phyloP scores from a whole-genome alignment of 2,888 invertebrate species.

The Graphium colonna region DNA sequence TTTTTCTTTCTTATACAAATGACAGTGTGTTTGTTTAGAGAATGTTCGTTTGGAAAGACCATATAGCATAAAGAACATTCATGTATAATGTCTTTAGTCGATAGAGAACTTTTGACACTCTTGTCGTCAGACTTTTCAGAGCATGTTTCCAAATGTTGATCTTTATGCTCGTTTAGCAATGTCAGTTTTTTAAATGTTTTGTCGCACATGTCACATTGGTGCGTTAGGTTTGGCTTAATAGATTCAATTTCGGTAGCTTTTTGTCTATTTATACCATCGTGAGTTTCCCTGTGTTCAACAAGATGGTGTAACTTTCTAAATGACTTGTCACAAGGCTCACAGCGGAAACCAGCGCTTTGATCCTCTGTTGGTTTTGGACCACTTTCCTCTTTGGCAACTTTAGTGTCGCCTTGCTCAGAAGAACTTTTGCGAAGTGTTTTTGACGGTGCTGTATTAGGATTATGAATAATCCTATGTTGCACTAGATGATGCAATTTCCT shows the following conservation, averaged over 20 bases:
- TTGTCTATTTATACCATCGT: conserved; percentile 65
- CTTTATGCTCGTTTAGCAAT: conserved; percentile 70
- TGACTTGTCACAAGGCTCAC: conserved; percentile 74
- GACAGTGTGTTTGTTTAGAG: conserved; percentile 64
- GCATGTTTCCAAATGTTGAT: conserved; percentile 63
- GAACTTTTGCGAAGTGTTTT: conserved; percentile 55
- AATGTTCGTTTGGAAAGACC: conserved; percentile 77
- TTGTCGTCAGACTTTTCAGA: conserved; percentile 71
- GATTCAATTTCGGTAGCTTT: conserved; percentile 42
- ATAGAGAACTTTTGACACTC: conserved; percentile 62
- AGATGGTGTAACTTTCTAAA: conserved; percentile 74
- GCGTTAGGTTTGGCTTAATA: conserved; percentile 37
- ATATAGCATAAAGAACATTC: conserved; percentile 75
- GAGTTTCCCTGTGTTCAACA: conserved; percentile 73
- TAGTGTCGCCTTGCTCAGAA: conserved; percentile 52
- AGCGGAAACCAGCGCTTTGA: conserved; percentile 65
- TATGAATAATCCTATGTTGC: conserved; percentile 68
- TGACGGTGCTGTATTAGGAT: conserved; percentile 39
- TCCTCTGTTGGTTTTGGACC: conserved; percentile 51
- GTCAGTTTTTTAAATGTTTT: conserved; percentile 70
- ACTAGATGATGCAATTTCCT: conserved; percentile 72
- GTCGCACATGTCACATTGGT: conserved; percentile 67
- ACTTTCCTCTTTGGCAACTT: conserved; percentile 40
- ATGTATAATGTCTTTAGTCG: conserved; percentile 73
- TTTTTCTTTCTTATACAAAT: conserved; percentile 67